Percentiles rank a stretch among this genome's conserved stretches.
Conservation (phyloP, 2,888 invertebrate genomes). For the Chrysina gloriosa region DNA sequence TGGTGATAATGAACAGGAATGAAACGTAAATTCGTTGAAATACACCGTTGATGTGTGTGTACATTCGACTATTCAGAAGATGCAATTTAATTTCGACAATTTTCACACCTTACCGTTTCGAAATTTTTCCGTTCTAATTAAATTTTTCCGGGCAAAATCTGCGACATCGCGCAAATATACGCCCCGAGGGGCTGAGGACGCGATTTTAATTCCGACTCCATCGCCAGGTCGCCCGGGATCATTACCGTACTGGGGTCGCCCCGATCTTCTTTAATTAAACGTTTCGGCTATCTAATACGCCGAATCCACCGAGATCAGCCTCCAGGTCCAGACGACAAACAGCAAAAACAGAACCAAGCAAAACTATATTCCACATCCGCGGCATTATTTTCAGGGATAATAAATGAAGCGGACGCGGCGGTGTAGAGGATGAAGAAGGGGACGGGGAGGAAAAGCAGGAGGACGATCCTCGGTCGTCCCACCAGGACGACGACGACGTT, state of each 20-base stretch:
- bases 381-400: conserved; percentile 44
- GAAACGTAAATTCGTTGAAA: too few species aligned
- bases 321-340: conserved; percentile 27
- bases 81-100: too few species aligned
- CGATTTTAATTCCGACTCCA: conserved; percentile 12
- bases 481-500: conserved; percentile 50
- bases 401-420: conserved; percentile 48
- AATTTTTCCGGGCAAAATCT: not conserved
- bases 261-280: conserved; percentile 31
- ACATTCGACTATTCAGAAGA: too few species aligned
- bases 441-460: not conserved
- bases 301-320: not conserved
- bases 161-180: not conserved
- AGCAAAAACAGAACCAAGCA: conserved; percentile 10
- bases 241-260: not conserved
- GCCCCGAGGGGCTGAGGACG: not conserved
- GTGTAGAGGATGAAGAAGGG: conserved; percentile 1
- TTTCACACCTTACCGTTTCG: not conserved
- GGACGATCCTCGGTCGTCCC: conserved; percentile 4
- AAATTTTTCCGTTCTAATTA: not conserved
- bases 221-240: not conserved
- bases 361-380: conserved; percentile 20
- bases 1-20: too few species aligned
- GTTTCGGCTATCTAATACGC: conserved; percentile 5
- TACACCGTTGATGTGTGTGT: too few species aligned